Base-by-base conservation (phyloP, 1,140 invertebrate species). In the Brachionus sp. region DNA sequence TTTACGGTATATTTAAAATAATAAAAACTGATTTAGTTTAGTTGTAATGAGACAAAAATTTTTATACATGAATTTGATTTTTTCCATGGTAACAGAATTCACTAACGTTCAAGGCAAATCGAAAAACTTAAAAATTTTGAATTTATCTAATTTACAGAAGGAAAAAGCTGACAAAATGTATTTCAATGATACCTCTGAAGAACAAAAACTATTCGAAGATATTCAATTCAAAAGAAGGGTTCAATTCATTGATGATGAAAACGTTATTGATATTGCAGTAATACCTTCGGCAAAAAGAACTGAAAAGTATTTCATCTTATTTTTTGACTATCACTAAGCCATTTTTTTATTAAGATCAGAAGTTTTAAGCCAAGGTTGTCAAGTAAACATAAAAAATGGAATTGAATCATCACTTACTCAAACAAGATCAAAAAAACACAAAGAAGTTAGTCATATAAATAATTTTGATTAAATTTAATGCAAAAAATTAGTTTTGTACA, bases 181-280 rank as follows among this genome's bases (percentile, higher is more conserved):
- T 29, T 80, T 80, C 57, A 50, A 80, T 44, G 62, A 80, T 13
- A 78, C 53, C n/a, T 57, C 50, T 10, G 77, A 80, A 37, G 77
- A 80, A 16, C 35, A 80, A 37, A 57, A 23, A 19, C 33, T 80
- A 0, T 80, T 80, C 23, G 77, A 80, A 16, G 77, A 80, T 44
- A 80, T 80, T 35, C 77, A 80, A 35, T 80, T 80, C 13, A 80
- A 80, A 80, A 57, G 77, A 57, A 37, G 77, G 57, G 77, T 66
- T 4, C 50, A 62, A 35, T 80, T 80, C 25, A 37, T 66, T 33
- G 77, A 80, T 37, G 77, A 80, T 66, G 50, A 57, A 25, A 75
- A 46, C 4, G 16, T 75, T 13, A 75, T 75, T 25, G 39, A 46
- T 25, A 75, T 75, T 16, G 70, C 39, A 9, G 39, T 75, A 16